These are phyloP conservation scores for Hippoglossus hippoglossus DNA, from an alignment of 2,797 vertebrate species.

Conservation along the genomic window DNA sequence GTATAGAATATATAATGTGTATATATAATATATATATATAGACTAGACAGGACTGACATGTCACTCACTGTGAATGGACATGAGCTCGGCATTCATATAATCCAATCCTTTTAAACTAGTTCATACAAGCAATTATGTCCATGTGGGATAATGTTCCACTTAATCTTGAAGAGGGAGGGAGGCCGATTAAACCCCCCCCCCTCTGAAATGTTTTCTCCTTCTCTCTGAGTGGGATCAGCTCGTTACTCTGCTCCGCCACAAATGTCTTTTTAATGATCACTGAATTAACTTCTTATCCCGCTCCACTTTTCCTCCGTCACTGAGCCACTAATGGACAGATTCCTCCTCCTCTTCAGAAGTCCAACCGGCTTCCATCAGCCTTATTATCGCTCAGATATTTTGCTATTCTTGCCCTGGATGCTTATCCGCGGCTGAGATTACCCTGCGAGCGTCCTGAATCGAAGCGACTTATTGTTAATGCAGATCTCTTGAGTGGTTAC, in stretches of 20 bases:
- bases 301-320: constrained; percentile 6
- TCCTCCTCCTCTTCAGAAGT: constrained; percentile 33
- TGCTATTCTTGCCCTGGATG: constrained; percentile 39
- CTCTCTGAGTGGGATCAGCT: constrained; percentile 52
- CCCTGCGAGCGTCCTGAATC: neutral
- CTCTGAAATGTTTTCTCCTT: constrained; percentile 61
- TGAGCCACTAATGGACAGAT: constrained; percentile 64
- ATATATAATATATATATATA: neutral
- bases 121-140: constrained; percentile 81
- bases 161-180: constrained; percentile 71
- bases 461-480: constrained; percentile 76
- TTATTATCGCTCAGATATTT: constrained; percentile 58
- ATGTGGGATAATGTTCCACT: constrained; percentile 78
- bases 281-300: constrained; percentile 56
- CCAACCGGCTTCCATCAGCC: constrained; percentile 53
- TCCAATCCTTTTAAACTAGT: constrained; percentile 84
- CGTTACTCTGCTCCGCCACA: constrained; percentile 18
- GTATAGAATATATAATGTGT: too few relatives aligned
- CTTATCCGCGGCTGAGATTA: constrained; percentile 70
- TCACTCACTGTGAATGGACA: constrained; percentile 8
- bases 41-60: constrained; percentile 4
- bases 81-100: constrained; percentile 55
- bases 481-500: constrained; percentile 60
- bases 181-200: constrained; percentile 63
- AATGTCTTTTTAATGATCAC: constrained; percentile 55